Evolutionary conservation across 2,797 vertebrate genomes (phyloP), one percentile per base, ranked within the genome.

Genomic region (Cetoscarus ocellatus): DNA sequence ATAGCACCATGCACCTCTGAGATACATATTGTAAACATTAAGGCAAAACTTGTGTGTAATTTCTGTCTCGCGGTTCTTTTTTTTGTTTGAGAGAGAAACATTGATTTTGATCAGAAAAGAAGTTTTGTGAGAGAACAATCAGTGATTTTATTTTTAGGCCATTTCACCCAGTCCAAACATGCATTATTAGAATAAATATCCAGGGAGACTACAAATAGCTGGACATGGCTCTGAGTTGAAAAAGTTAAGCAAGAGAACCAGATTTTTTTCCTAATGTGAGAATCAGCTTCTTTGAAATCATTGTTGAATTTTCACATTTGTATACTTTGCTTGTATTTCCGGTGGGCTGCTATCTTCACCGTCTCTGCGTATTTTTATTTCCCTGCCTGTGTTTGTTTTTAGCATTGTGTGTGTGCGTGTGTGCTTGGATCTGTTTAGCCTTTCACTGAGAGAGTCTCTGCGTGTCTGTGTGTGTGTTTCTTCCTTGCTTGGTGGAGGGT

Each of bases 401-500:
- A 82, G 81, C 77, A 27, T 82, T 68, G 65, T 85, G 75, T 74
- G 63, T 75, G 61, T 49, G 56, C 78, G 57, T 81, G 71, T 75
- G 62, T 66, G 69, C 49, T 67, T 53, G 38, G 62, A 70, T 82
- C 53, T 67, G 71, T 84, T 84, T 79, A 76, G 87, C 79, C 65
- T 82, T 71, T 71, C 18, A 52, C 70, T 49, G 35, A 75, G 70
- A 70, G 80, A 63, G 71, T 87, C 56, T 79, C 58, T 69, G 18
- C 42, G 13, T 36, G 34, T 15, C 7, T 65, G 63, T 74, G 40
- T 56, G 42, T 67, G 43, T 63, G 66, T 77, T 71, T 75, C 74
- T 77, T 50, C 53, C 36, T 45, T 44, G 82, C 72, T 87, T 86
- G 79, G 86, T 82, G 77, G 77, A 86, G 70, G 80, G 70, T 79